Conservation (phyloP, 2,113 vertebrate genomes). For the Cygnus atratus region DNA sequence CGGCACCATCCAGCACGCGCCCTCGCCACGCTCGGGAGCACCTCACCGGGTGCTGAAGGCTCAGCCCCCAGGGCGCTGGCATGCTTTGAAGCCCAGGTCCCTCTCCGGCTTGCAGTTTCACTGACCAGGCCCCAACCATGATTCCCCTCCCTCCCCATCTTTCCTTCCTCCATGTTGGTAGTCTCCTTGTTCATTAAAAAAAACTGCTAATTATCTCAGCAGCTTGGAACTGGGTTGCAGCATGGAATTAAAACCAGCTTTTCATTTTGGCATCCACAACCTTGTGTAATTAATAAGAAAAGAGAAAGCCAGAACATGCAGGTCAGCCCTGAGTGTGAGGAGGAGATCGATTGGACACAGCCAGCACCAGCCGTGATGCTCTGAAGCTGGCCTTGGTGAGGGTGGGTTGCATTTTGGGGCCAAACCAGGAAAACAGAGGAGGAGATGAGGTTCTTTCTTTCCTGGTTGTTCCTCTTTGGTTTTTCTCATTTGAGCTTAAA, state of each 20-base stretch:
- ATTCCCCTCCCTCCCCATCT: not conserved
- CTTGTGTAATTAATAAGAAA: constrained; percentile 14
- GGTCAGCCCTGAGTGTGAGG: not conserved
- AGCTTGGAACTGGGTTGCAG: constrained; percentile 36
- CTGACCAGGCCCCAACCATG: not conserved
- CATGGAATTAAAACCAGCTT: constrained; percentile 46
- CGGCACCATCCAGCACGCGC: not conserved
- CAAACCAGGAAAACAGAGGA: not conserved
- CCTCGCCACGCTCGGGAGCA: accelerated
- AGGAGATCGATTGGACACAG: not conserved
- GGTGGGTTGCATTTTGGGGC: not conserved
- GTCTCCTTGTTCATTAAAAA: constrained; percentile 1
- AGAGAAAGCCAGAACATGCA: constrained; percentile 11
- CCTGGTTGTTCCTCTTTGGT: not conserved
- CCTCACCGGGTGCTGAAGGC: accelerated
- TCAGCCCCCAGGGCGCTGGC: not conserved
- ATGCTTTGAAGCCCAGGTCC: too few species aligned
- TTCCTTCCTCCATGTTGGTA: not conserved
- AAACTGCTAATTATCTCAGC: constrained; percentile 47
- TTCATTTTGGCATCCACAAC: constrained; percentile 21
- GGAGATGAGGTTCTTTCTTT: not conserved
- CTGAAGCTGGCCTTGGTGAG: accelerated
- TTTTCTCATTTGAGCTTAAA: not conserved
- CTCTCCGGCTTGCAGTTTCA: not conserved
- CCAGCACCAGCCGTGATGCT: accelerated